Evolutionary conservation across 1,140 invertebrate genomes (phyloP), one percentile per base, ranked within the genome.

Genomic region (Proales similis): DNA sequence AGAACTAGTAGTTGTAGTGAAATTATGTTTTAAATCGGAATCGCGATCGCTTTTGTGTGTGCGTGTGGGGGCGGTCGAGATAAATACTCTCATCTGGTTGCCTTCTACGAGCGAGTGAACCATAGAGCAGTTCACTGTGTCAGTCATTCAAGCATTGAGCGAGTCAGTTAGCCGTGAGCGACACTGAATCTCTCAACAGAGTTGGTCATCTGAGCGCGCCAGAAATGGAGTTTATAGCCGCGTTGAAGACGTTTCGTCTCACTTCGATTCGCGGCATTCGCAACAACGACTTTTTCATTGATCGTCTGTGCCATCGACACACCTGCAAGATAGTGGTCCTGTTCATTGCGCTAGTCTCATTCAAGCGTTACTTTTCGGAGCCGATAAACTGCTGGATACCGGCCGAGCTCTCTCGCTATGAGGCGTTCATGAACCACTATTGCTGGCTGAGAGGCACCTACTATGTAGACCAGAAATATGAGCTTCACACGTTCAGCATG

Each of bases 311-410:
- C 64, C 80, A 81, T 65, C 71, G 73, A 27, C 74, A 77, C 51
- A 80, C 79, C 5, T 77, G 78, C n/a, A 68, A 77, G 24, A 72
- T 81, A 7, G 68, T 81, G n/a, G 69, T 81, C 20, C 72, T 77
- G 19, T 78, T 76, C 51, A 77, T 77, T 4, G 71, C 80, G 11
- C 69, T 81, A 6, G 77, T 80, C 20, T 78, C 78, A 27, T 77
- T 77, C 24, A 70, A 72, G 19, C 79, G 80, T 66, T 81, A 79
- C 67, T 75, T 81, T 29, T 78, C 79, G 3, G 74, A 79, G 76
- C 79, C 78, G 0, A 80, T 81, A 46, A 67, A 78, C 49, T 76
- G 74, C 61, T 76, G 73, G 69, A 53, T 68, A 67, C 7, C 75
- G 36, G 70, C 72, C 20, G 70, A 79, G 64, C 79, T 79, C 66